Conservation (phyloP, 1,140 invertebrate species). For the Diploscapter pachys region DNA sequence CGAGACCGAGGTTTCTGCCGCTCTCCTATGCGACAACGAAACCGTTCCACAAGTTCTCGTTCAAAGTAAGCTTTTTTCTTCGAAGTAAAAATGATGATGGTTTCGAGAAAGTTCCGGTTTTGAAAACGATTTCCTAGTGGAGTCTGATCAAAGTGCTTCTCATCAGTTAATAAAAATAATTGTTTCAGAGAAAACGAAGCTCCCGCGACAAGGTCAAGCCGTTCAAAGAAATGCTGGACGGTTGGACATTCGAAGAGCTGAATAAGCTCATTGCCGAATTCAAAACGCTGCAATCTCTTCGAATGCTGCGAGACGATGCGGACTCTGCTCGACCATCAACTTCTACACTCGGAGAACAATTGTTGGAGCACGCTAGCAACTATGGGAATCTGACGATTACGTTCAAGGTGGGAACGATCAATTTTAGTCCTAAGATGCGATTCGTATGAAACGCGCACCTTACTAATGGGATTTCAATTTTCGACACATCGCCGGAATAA, state of each 20-base stretch:
- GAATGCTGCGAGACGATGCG: slow-evolving; percentile 15
- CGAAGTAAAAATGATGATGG: slow-evolving; percentile 1
- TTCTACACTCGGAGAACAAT: slow-evolving; percentile 8
- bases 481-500: neutral
- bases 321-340: slow-evolving; percentile 13
- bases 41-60: neutral
- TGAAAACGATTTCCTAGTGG: neutral
- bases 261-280: slow-evolving; percentile 25
- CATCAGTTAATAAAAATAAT: slow-evolving; percentile 17
- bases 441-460: no score
- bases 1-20: neutral
- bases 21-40: slow-evolving; percentile 1
- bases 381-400: neutral
- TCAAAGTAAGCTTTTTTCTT: slow-evolving; percentile 12
- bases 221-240: slow-evolving; percentile 23
- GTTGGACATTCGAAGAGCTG: slow-evolving; percentile 29
- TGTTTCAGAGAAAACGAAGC: slow-evolving; percentile 18
- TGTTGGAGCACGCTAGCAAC: neutral
- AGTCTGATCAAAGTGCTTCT: slow-evolving; percentile 3
- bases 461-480: no score
- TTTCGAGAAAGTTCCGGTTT: neutral
- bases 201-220: slow-evolving; percentile 22
- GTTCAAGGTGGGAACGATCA: neutral
- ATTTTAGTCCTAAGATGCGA: no score
- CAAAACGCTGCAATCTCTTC: slow-evolving; percentile 23